Conservation (phyloP, 30 jellyfish, hydroid and myxozoan genomes). For the Cassiopea xamachana region DNA sequence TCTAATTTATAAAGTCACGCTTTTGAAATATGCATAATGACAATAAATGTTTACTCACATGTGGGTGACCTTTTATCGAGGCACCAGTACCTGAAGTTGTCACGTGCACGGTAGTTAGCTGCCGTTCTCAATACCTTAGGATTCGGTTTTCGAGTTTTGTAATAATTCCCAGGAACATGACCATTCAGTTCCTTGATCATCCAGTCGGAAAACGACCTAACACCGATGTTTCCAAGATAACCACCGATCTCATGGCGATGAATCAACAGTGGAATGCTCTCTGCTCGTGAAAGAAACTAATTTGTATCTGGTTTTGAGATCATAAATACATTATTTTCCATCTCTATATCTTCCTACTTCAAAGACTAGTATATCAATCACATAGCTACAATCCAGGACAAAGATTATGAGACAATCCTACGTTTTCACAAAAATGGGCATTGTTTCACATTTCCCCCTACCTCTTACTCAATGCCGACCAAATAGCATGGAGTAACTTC, state of each 20-base stretch:
- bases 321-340: no score
- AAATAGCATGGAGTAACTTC: no score
- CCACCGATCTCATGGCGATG: constrained; percentile 84
- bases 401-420: no score
- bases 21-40: not conserved
- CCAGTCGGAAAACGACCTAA: constrained; percentile 78
- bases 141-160: constrained; percentile 29
- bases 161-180: constrained; percentile 77
- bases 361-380: no score
- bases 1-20: no score
- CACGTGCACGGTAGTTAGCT: constrained; percentile 87
- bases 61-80: constrained; percentile 76
- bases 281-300: constrained; percentile 21
- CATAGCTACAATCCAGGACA: no score
- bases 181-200: constrained; percentile 80
- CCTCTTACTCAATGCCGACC: no score
- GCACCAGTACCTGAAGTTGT: constrained; percentile 83
- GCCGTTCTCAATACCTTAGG: constrained; percentile 65
- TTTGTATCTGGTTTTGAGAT: no score
- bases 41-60: constrained; percentile 12
- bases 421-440: no score
- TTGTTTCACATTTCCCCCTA: no score
- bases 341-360: no score
- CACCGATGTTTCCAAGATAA: constrained; percentile 68
- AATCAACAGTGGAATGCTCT: not conserved